Evolutionary conservation across 2,888 invertebrate species (phyloP), one percentile per base, ranked within the genome.

Genomic region (Cryptocephalus primarius): DNA sequence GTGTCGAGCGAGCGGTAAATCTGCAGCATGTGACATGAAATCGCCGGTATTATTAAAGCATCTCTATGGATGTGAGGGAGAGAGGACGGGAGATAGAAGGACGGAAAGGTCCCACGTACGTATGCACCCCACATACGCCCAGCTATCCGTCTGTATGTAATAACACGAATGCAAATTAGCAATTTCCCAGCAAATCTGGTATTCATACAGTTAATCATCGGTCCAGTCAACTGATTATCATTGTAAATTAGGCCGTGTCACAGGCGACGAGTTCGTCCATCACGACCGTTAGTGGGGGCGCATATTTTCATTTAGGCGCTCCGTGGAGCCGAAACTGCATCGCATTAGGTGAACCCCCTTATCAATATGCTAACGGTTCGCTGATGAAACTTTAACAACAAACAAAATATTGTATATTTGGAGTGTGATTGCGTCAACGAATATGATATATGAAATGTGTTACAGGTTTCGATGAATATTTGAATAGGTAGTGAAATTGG

Each of bases 121-220:
- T 22, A 22, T 22, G 22, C 22, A 22, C 22, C 22, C 22, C 22
- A 22, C 22, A 22, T 22, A 22, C 22, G 6, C 36, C 36, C 11
- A 36, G n/a, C 12, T 51, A 53, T 52, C 48, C 47, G 49, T 38
- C 38, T 43, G 32, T 50, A 44, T 40, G 45, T 54, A 48, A 55
- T 51, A 54, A 48, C 52, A 52, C 54, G 55, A 53, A 60, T 61
- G 61, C 61, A 61, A 60, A 61, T 60, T 67, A 66, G 68, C 68
- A 69, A 69, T 69, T 69, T 69, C 67, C 60, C 62, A 63, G 59
- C 65, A 61, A 66, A 69, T 69, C 65, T 67, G 65, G 60, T 68
- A 69, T 69, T 68, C 69, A 69, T 69, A 67, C 66, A 67, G 68
- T 69, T 69, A 68, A 69, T 69, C 69, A 69, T 68, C 65, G 68